These are phyloP conservation scores for Amphiprion percula DNA, from an alignment of 2,113 vertebrate species.

Conservation along the genomic window DNA sequence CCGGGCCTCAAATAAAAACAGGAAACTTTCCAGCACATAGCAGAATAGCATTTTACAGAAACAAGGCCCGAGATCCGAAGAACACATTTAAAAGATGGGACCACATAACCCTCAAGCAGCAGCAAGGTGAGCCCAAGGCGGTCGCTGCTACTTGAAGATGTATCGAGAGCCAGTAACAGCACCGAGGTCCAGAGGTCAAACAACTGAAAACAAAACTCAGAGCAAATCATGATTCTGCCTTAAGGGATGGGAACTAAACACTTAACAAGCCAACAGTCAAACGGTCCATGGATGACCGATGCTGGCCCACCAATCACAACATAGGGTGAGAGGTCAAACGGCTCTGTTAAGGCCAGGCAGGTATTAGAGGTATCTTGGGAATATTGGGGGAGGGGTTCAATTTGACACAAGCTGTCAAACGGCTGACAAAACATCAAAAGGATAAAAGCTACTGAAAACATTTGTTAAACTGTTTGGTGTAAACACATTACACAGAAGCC, in stretches of 20 bases:
- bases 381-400: slow-evolving; percentile 16
- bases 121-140: slow-evolving; percentile 47
- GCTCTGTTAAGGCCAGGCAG: slow-evolving; percentile 59
- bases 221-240: slow-evolving; percentile 63
- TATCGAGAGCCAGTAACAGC: slow-evolving; percentile 32
- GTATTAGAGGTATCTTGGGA: slow-evolving; percentile 52
- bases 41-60: slow-evolving; percentile 31
- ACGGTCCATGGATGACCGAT: slow-evolving; percentile 68
- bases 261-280: slow-evolving; percentile 76
- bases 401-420: slow-evolving; percentile 28
- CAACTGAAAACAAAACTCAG: slow-evolving; percentile 70
- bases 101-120: slow-evolving; percentile 30
- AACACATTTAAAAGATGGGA: slow-evolving; percentile 20
- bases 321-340: slow-evolving; percentile 70
- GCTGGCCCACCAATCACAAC: slow-evolving; percentile 70
- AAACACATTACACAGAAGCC: not conserved
- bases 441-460: slow-evolving; percentile 22
- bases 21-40: slow-evolving; percentile 35
- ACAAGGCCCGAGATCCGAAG: slow-evolving; percentile 14
- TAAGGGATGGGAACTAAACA: slow-evolving; percentile 67
- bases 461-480: slow-evolving; percentile 12
- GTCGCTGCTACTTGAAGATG: slow-evolving; percentile 10
- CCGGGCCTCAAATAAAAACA: slow-evolving; percentile 58
- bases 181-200: slow-evolving; percentile 64
- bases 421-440: slow-evolving; percentile 58